phyloP scores from a whole-genome alignment of 2,113 vertebrate genomes.

The Formicarius rufipectus region DNA sequence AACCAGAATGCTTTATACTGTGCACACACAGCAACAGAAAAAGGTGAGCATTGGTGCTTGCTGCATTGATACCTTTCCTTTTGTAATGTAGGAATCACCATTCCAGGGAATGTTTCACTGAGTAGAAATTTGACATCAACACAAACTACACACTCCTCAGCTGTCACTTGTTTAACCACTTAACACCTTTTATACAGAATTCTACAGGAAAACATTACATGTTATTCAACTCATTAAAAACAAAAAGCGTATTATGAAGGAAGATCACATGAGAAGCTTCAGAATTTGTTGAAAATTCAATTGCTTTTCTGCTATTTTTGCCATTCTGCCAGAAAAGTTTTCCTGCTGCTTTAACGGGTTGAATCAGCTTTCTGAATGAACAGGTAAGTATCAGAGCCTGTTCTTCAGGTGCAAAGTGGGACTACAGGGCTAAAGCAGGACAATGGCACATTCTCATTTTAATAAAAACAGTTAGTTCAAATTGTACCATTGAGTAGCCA shows the following conservation, averaged over 20 bases:
- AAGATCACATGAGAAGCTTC: not conserved
- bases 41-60: fast-evolving
- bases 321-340: not conserved
- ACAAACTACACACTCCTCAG: not conserved
- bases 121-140: not conserved
- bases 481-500: not conserved
- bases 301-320: not conserved
- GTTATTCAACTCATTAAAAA: not conserved
- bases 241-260: not conserved
- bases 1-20: not conserved
- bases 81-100: not conserved
- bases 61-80: not conserved
- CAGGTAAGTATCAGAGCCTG: not conserved
- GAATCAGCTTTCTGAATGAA: not conserved
- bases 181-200: not conserved
- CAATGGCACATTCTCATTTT: not conserved
- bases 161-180: not conserved
- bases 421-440: not conserved
- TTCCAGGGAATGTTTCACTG: not conserved
- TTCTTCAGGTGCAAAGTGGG: not conserved
- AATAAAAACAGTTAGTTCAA: not conserved
- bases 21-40: not conserved
- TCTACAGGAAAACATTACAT: not conserved
- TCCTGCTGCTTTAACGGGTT: not conserved
- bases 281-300: not conserved